phyloP scores from a whole-genome alignment of 2,888 invertebrate genomes.

The Candidula unifasciata region DNA sequence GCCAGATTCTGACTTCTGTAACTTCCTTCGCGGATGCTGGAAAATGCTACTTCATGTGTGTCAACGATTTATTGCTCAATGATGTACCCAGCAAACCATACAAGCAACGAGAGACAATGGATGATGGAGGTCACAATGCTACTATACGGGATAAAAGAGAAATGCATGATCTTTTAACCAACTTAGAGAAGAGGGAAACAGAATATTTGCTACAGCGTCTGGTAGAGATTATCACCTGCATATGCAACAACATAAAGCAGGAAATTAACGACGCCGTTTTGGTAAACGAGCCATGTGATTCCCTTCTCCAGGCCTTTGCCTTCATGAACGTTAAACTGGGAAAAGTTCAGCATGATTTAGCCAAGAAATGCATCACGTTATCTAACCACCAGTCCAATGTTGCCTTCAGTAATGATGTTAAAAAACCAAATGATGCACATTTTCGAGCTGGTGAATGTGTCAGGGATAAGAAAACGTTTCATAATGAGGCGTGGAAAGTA shows the following conservation, averaged over 20 bases:
- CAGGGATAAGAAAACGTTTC: neutral
- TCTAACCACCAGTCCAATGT: neutral
- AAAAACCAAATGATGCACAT: neutral
- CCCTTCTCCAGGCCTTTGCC: neutral
- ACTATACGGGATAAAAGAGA: neutral
- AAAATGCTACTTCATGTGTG: neutral
- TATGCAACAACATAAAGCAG: neutral
- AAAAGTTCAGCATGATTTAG: neutral
- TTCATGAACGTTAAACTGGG: neutral
- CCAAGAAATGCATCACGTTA: neutral
- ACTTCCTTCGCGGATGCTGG: neutral
- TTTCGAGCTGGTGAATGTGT: too few relatives aligned
- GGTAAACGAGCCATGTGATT: neutral
- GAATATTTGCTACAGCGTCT: neutral
- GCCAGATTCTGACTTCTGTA: neutral
- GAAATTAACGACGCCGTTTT: neutral
- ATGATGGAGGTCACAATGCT: neutral
- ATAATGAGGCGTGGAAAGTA: neutral
- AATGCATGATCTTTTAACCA: neutral
- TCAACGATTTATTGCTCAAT: neutral
- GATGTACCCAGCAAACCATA: neutral
- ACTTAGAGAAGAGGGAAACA: neutral
- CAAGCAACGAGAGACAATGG: too few relatives aligned
- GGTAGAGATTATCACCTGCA: neutral
- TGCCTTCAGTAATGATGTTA: neutral